Evolutionary conservation across 2,888 invertebrate species (phyloP).

Genomic region (Hymenopus coronatus): DNA sequence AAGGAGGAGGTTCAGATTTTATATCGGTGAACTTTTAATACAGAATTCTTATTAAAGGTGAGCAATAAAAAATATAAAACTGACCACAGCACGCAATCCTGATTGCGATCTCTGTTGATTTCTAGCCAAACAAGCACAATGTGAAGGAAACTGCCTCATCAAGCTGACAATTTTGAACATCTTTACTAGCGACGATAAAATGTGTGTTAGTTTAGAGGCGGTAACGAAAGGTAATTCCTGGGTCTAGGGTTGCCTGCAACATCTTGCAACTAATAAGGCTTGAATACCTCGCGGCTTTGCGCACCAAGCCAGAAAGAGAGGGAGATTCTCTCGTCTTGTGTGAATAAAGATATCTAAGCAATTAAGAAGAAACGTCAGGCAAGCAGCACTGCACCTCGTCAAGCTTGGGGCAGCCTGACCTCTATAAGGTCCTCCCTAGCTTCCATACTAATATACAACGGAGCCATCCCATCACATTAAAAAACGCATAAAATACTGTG

Average conservation of each 20-base stretch:
- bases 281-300: background rate
- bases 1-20: too few relatives aligned
- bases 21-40: too few relatives aligned
- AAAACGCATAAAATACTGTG: background rate
- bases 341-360: slow-evolving; percentile 14
- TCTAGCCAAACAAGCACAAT: background rate
- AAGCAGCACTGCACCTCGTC: background rate
- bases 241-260: background rate
- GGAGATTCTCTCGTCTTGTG: background rate
- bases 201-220: background rate
- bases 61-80: background rate
- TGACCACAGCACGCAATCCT: background rate
- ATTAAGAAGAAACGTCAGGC: slow-evolving; percentile 1
- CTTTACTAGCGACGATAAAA: background rate
- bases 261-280: slow-evolving; percentile 18
- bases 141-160: background rate
- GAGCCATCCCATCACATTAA: background rate
- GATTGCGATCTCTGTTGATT: background rate
- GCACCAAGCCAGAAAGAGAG: background rate
- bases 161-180: background rate
- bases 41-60: too few relatives aligned
- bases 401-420: background rate
- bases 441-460: background rate
- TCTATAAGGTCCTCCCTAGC: background rate
- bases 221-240: background rate